A percentile compares a stretch with the other conserved stretches of the same genome.
Conservation (phyloP, 2,113 vertebrate genomes). For the Charadrius vociferus region DNA sequence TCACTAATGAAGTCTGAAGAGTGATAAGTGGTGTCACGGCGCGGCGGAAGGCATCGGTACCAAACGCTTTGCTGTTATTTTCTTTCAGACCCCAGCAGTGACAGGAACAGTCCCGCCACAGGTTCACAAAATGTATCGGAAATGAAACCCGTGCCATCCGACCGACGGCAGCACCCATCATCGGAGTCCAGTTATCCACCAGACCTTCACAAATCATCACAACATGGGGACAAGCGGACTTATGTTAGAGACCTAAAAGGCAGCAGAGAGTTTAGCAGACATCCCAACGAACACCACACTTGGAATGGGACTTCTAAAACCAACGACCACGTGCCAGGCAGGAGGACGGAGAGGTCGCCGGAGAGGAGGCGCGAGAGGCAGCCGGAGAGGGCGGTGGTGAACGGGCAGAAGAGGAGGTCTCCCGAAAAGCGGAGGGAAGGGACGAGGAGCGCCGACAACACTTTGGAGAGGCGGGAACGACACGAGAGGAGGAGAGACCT, state of each 20-base stretch:
- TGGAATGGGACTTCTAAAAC: slow-evolving; percentile 88
- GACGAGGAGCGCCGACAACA: slow-evolving; percentile 86
- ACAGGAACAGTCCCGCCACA: slow-evolving; percentile 84
- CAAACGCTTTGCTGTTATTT: slow-evolving; percentile 76
- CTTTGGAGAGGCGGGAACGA: slow-evolving; percentile 79
- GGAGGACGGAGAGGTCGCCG: slow-evolving; percentile 82
- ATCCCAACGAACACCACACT: slow-evolving; percentile 85
- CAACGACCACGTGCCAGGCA: slow-evolving; percentile 78
- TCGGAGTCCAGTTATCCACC: slow-evolving; percentile 89
- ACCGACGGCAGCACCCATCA: slow-evolving; percentile 82
- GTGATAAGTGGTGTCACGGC: slow-evolving; percentile 56
- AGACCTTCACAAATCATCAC: slow-evolving; percentile 91
- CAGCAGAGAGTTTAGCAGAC: slow-evolving; percentile 82
- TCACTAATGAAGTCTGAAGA: slow-evolving; percentile 74
- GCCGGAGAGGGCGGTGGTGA: slow-evolving; percentile 75
- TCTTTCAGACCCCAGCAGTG: slow-evolving; percentile 90
- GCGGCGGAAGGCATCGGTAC: slow-evolving; percentile 39
- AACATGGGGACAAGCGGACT: slow-evolving; percentile 86
- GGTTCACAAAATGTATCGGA: slow-evolving; percentile 94
- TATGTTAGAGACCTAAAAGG: slow-evolving; percentile 76
- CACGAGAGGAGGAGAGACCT: slow-evolving; percentile 70
- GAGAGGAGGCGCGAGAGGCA: slow-evolving; percentile 79
- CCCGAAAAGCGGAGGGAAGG: slow-evolving; percentile 82
- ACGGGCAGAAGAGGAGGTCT: slow-evolving; percentile 79
- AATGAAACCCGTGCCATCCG: slow-evolving; percentile 81